Conservation (phyloP, 1,140 invertebrate species). For the Neelides sp. region DNA sequence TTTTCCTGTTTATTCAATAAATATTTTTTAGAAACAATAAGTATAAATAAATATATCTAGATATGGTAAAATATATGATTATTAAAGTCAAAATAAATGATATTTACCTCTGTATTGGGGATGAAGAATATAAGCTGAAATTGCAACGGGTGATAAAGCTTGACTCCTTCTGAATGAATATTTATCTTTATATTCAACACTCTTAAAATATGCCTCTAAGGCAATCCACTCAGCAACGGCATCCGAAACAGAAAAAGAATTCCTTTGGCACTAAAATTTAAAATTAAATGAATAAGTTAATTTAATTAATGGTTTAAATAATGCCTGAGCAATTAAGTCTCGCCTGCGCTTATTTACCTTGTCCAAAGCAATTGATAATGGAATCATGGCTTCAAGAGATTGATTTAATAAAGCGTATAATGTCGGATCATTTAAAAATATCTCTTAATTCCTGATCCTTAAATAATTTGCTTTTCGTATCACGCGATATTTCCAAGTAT, state of each 20-base stretch:
- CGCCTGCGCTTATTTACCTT: slow-evolving; percentile 3
- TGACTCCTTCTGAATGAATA: background rate
- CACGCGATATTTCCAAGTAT: slow-evolving; percentile 14
- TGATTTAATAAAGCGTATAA: background rate
- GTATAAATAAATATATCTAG: background rate
- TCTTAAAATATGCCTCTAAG: background rate
- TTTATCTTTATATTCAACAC: slow-evolving; percentile 6
- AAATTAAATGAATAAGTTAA: background rate
- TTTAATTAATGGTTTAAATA: background rate
- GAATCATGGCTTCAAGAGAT: background rate
- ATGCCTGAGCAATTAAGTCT: too few relatives aligned
- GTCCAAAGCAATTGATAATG: slow-evolving; percentile 6
- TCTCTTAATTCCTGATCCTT: background rate
- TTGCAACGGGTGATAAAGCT: background rate
- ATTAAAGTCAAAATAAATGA: background rate
- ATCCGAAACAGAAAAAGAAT: slow-evolving; percentile 5
- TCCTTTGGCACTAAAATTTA: slow-evolving; percentile 6
- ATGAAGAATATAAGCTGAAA: slow-evolving; percentile 12
- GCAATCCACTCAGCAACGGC: background rate
- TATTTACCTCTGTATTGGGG: slow-evolving; percentile 9
- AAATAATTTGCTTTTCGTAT: background rate
- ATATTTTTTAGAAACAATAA: too few relatives aligned
- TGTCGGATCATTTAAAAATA: background rate
- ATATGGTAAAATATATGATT: background rate
- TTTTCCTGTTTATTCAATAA: slow-evolving; percentile 2